Base-by-base conservation (phyloP, 2,888 invertebrate genomes). In the Heliconius cydno region DNA sequence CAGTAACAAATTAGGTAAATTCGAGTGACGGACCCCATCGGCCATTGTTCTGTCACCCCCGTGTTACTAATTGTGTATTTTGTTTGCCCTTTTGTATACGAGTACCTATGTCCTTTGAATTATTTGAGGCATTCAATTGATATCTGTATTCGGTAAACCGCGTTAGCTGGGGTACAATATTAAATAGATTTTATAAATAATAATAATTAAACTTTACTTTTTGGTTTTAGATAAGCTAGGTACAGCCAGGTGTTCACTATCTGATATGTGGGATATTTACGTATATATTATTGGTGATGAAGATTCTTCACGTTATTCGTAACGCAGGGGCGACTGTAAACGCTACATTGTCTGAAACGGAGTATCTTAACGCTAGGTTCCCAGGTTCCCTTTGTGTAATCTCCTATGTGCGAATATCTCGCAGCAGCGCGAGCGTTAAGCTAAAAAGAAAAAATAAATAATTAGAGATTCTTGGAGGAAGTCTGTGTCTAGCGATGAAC, bases 1-100 rank as follows among this genome's bases (percentile, higher is more conserved):
- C 88, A 90, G 89, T 91, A 91, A 92, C 92, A 92, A 93, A 92
- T 93, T 92, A 92, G 93, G 94, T 93, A 93, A 90, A 89, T 88
- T 88, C 86, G 85, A 89, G 86, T 86, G 86, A 34, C 86, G 88
- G 88, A 86, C 88, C 86, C 84, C 84, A 80, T 90, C 87, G 90
- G 90, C 88, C 86, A 90, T 93, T 93, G 90, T 92, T 83, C 84
- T 87, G 85, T 86, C 87, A 86, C 90, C 92, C 91, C 85, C 84
- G 86, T 85, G 84, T 82, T 85, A 87, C 89, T 92, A 93, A 92
- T 93, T 93, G 90, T 92, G 90, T 91, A 73, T 93, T 93, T 93
- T 93, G 92, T 93, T 94, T 92, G 92, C 87, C 91, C 89, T 90
- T 92, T 92, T 89, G 91, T 80, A 89, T 89, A 46, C 15, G 46